Conservation (phyloP, 2,888 invertebrate species). For the Orthosia incerta region DNA sequence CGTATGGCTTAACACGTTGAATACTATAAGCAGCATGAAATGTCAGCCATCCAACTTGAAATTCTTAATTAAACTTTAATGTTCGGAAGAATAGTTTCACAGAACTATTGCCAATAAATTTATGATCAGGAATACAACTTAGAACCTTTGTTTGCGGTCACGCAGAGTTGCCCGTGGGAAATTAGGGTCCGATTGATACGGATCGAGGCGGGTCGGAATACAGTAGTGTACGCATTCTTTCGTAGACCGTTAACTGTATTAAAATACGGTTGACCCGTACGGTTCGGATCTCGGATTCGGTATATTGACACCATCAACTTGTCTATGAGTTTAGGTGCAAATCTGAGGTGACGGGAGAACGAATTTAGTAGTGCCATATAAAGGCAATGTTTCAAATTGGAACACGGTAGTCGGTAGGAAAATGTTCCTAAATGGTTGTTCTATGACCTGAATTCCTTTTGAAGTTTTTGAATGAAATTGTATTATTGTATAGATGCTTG, state of each 20-base stretch:
- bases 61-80: constrained; percentile 58
- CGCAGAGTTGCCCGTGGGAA: constrained; percentile 79
- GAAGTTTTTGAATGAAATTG: neutral
- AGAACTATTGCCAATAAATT: constrained; percentile 68
- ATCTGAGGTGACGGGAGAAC: constrained; percentile 19
- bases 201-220: constrained; percentile 73
- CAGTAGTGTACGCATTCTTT: constrained; percentile 67
- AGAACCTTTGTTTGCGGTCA: constrained; percentile 79
- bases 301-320: constrained; percentile 41
- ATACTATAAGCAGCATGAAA: constrained; percentile 62
- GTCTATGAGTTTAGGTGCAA: constrained; percentile 34
- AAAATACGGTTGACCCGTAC: constrained; percentile 55
- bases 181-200: constrained; percentile 79
- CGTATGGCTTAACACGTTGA: constrained; percentile 65
- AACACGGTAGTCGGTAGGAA: neutral
- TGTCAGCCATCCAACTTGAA: constrained; percentile 41
- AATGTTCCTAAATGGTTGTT: neutral
- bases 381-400: constrained; percentile 15
- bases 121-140: constrained; percentile 74
- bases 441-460: neutral
- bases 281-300: constrained; percentile 9
- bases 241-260: constrained; percentile 61
- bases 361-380: constrained; percentile 15
- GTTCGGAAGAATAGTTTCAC: constrained; percentile 51
- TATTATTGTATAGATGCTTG: neutral